Evolutionary conservation across 2,888 invertebrate species (phyloP), one percentile per base, ranked within the genome.

Genomic region (Anarsia innoxiella): DNA sequence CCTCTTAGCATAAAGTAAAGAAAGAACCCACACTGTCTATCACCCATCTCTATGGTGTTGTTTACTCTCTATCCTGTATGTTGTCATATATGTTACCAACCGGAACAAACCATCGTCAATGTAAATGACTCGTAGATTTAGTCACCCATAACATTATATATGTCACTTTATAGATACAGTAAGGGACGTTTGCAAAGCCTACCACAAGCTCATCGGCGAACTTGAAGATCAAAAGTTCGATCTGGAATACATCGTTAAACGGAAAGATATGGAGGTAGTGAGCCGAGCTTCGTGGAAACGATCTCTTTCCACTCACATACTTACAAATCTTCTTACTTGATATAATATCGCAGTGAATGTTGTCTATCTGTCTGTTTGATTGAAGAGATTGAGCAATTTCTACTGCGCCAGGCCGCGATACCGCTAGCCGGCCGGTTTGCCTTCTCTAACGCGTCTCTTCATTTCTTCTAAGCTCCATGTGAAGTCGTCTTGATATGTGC

Each of bases 231-330:
- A 92, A 83, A 99, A 98, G 88, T 99, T 94, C 89, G 99, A 99
- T 91, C 90, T 98, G 91, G 99, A 99, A 90, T 93, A 94, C 89
- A 88, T 94, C 88, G 97, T 98, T 86, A 94, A 95, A 88, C 93
- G 94, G 90, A 99, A 99, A 93, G 99, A 99, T 87, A 92, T 91
- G 86, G 96, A 98, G 96, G 97, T 98, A 93, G 90, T 89, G 77
- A 72, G 63, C 67, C 56, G 58, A 66, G 70, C 70, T 62, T 61
- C 64, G 47, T 62, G 51, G 55, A 61, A 57, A 61, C 63, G 68
- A 66, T 69, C 66, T 63, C 59, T 67, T 66, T 67, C 13, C 5
- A 33, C 28, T 76, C 64, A 70, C 58, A 59, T 71, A 79, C 80
- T 84, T 56, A 78, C 78, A 73, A 67, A 75, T 79, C 74, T 73